Evolutionary conservation across 1,140 invertebrate genomes (phyloP).

Genomic region (Venustaconcha ellipsiformis): DNA sequence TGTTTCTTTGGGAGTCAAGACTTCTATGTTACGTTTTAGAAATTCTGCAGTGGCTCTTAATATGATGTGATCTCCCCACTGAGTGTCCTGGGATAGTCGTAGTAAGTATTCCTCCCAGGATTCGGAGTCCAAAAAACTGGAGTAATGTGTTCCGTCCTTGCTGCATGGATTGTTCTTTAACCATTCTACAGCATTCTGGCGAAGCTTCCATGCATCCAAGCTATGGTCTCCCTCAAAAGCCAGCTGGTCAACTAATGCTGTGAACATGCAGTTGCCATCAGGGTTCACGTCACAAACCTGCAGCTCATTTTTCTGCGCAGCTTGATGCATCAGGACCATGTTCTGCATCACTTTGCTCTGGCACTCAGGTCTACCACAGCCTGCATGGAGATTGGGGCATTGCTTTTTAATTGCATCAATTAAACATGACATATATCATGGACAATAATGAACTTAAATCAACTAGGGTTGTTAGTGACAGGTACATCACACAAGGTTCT

Average conservation of each 20-base stretch:
- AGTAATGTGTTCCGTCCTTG: conserved; percentile 32
- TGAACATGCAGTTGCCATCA: conserved; percentile 40
- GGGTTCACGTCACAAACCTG: conserved; percentile 29
- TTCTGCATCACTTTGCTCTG: conserved; percentile 31
- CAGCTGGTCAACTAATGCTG: conserved; percentile 32
- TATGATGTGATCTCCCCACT: conserved; percentile 37
- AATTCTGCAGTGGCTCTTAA: conserved; percentile 28
- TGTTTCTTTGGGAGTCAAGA: conserved; percentile 7
- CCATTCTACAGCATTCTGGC: conserved; percentile 13
- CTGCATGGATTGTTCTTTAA: conserved; percentile 15
- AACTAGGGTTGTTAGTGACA: too few species aligned
- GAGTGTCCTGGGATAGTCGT: conserved; percentile 26
- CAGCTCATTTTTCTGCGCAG: conserved; percentile 11
- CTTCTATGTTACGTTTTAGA: background rate
- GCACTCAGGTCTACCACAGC: conserved; percentile 37
- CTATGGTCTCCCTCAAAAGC: conserved; percentile 11
- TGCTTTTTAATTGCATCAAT: too few species aligned
- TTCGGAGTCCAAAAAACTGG: conserved; percentile 28
- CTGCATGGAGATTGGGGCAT: conserved; percentile 5
- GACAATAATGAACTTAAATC: too few species aligned
- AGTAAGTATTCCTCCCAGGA: conserved; percentile 28
- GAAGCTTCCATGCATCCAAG: conserved; percentile 14
- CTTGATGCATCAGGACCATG: conserved; percentile 21
- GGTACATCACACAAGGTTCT: too few species aligned
- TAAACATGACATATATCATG: too few species aligned